Evolutionary conservation across 2,888 invertebrate genomes (phyloP).

Genomic region (Stratiomys singularior): DNA sequence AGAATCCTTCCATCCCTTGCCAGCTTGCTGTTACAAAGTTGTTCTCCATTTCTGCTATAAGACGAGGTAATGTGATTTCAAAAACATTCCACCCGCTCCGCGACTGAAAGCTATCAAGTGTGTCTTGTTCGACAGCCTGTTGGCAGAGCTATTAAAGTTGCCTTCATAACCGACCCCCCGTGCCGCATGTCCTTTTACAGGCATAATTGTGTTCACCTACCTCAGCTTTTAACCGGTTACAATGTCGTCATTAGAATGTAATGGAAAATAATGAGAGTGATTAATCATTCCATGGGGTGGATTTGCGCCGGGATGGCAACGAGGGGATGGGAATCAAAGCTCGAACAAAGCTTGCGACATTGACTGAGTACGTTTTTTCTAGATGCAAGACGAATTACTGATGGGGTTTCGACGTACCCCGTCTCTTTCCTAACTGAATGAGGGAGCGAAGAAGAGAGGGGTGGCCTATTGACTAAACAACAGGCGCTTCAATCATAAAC

Average conservation of each 20-base stretch:
- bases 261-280: constrained; percentile 35
- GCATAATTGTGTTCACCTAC: neutral
- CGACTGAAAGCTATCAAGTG: neutral
- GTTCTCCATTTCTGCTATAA: neutral
- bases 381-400: neutral
- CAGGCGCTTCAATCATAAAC: constrained; percentile 1
- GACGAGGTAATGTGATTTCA: neutral
- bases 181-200: neutral
- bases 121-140: neutral
- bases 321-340: neutral
- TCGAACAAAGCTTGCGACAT: neutral
- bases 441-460: neutral
- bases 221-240: neutral
- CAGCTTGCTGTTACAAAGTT: too few relatives aligned
- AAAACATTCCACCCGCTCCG: neutral
- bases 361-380: neutral
- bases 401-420: neutral
- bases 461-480: neutral
- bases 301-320: neutral
- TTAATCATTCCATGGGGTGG: constrained; percentile 19
- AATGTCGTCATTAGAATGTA: constrained; percentile 25
- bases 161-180: neutral
- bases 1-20: too few relatives aligned
- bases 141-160: neutral
- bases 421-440: too few relatives aligned